Evolutionary conservation across 2,113 vertebrate species (phyloP), one percentile per base, ranked within the genome.

Genomic region (Lates calcarifer): DNA sequence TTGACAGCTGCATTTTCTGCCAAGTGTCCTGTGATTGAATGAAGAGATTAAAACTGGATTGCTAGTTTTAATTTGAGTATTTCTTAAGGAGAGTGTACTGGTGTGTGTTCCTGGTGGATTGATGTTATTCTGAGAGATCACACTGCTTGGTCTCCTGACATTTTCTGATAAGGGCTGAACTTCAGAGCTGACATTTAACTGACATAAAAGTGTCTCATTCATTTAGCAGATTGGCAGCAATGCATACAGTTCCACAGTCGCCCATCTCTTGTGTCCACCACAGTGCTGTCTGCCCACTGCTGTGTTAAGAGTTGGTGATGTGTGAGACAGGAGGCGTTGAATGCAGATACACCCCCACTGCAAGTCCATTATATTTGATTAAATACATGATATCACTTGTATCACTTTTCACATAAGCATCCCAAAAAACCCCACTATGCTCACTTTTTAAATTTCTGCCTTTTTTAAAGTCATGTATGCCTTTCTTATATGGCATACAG

Each of bases 171-270:
- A 53, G 51, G 39, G 10, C 28, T 82, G 73, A 66, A 85, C 77
- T 68, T 77, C 66, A 79, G 72, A 73, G 76, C 75, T 81, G 82
- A 83, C 71, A 72, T 86, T 87, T 79, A 83, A 33, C 76, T 49
- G 56, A 61, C 58, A 74, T 77, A 26, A 67, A 81, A 82, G 51
- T 67, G 26, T 63, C 24, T 63, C 24, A 20, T 68, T 86, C 67
- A 85, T 84, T 80, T 49, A 82, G 57, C 35, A 65, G 74, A 69
- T 71, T 80, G 82, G 47, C 58, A 3, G 13, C 5, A 3, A 22
- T 45, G 49, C 70, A 45, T 67, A 20, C 62, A 67, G 61, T 4
- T n/a, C 55, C 61, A 47, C 24, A 5, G 35, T 64, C 28, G 17
- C 22, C 41, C 67, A 29, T 72, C 78, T 76, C 83, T 51, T 55